Evolutionary conservation across 2,888 invertebrate species (phyloP).

Genomic region (Epiperipatus broadwayi): DNA sequence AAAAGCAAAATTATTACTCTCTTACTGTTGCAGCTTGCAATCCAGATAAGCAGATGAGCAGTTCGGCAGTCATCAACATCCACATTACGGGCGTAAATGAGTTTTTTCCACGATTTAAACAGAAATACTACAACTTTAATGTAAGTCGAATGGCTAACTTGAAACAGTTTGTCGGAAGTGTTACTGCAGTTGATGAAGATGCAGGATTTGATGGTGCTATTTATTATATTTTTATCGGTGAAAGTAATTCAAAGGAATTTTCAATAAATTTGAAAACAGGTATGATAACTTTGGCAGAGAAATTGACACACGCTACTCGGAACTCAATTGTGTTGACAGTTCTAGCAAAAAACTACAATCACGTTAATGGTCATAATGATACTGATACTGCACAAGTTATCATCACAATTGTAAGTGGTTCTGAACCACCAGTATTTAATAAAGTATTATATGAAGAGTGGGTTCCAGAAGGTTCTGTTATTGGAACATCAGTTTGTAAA

Average conservation of each 20-base stretch:
- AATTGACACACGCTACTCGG: slow-evolving; percentile 66
- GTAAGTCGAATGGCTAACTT: slow-evolving; percentile 73
- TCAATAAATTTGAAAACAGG: slow-evolving; percentile 57
- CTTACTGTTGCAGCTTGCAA: slow-evolving; percentile 63
- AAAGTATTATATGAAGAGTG: slow-evolving; percentile 52
- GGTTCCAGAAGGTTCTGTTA: slow-evolving; percentile 54
- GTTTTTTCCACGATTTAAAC: slow-evolving; percentile 65
- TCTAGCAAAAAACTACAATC: slow-evolving; percentile 81
- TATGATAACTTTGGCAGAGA: slow-evolving; percentile 57
- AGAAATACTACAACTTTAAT: slow-evolving; percentile 74
- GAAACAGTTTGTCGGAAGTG: slow-evolving; percentile 63
- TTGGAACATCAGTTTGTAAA: slow-evolving; percentile 51
- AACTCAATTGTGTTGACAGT: slow-evolving; percentile 72
- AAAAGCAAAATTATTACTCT: slow-evolving; percentile 52
- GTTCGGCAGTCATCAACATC: slow-evolving; percentile 44
- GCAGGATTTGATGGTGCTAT: slow-evolving; percentile 68
- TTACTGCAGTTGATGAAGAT: slow-evolving; percentile 74
- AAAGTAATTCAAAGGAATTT: slow-evolving; percentile 78
- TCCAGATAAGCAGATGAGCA: slow-evolving; percentile 58
- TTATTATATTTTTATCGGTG: slow-evolving; percentile 76
- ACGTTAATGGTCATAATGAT: slow-evolving; percentile 79
- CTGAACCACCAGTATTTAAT: slow-evolving; percentile 84
- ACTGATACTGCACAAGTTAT: slow-evolving; percentile 86
- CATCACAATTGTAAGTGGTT: slow-evolving; percentile 81
- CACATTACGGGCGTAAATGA: slow-evolving; percentile 70